Percentiles rank a stretch among this genome's conserved stretches.
These are phyloP conservation scores for Lumbricus terrestris DNA, from an alignment of 2,888 invertebrate species.

Conservation along the genomic window DNA sequence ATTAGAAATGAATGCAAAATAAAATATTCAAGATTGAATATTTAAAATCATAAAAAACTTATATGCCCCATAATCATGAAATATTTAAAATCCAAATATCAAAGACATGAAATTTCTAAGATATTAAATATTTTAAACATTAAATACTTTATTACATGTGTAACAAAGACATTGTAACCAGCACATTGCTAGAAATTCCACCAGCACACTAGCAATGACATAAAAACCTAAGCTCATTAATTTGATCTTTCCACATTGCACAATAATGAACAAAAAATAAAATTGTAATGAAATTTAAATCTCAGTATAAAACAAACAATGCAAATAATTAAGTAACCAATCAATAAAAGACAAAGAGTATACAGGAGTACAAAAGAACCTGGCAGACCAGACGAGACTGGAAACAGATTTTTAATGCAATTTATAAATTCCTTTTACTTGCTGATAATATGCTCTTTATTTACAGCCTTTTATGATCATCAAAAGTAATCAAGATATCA, in stretches of 20 bases:
- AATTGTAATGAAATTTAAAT: background rate
- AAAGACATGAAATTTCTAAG: no score
- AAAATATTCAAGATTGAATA: no score
- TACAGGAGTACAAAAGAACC: background rate
- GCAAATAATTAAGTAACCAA: background rate
- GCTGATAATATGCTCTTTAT: background rate
- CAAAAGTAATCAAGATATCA: background rate
- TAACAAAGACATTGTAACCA: no score
- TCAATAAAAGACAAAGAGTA: background rate
- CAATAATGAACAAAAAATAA: background rate
- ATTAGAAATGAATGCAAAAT: no score
- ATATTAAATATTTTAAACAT: background rate
- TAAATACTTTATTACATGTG: background rate
- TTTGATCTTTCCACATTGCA: background rate
- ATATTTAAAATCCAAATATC: no score
- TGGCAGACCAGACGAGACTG: background rate
- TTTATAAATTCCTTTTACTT: no score
- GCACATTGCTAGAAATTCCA: background rate
- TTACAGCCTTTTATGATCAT: background rate
- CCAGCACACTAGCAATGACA: background rate
- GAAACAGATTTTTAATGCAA: background rate
- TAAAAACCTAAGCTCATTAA: background rate
- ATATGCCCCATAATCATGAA: no score
- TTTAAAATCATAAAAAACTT: no score
- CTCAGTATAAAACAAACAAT: background rate